Conservation (phyloP, 1,140 invertebrate genomes). For the Sesamia nonagrioides region DNA sequence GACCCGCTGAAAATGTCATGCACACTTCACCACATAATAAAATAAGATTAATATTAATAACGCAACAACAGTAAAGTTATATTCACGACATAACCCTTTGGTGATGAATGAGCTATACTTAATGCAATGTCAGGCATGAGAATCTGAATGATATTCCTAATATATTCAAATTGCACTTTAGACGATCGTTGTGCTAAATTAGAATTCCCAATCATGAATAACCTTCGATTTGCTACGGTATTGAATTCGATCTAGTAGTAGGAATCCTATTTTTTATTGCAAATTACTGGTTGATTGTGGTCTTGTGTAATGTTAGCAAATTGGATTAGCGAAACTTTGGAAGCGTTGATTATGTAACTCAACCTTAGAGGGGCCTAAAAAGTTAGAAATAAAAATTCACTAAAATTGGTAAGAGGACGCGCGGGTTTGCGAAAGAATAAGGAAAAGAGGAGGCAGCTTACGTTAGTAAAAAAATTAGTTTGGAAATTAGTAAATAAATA, state of each 20-base stretch:
- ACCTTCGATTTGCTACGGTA: slow-evolving; percentile 31
- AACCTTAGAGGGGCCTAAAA: no score
- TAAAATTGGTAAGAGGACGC: no score
- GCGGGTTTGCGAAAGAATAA: no score
- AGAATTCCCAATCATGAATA: slow-evolving; percentile 5
- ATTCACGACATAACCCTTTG: slow-evolving; percentile 5
- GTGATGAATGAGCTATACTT: slow-evolving; percentile 25
- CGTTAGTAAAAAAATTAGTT: no score
- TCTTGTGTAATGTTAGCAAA: not conserved
- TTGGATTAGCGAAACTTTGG: not conserved
- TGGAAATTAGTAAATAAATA: no score
- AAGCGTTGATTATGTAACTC: no score
- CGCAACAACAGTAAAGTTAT: slow-evolving; percentile 34
- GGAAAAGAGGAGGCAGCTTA: no score
- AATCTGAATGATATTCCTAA: slow-evolving; percentile 7
- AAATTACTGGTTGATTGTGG: not conserved
- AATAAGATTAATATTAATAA: slow-evolving; percentile 30
- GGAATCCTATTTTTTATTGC: slow-evolving; percentile 24
- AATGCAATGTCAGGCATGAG: slow-evolving; percentile 22
- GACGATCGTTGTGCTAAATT: slow-evolving; percentile 14
- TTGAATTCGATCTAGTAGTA: slow-evolving; percentile 9
- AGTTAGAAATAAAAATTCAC: no score
- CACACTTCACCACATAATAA: not conserved
- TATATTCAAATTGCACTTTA: slow-evolving; percentile 26
- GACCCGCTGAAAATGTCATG: not conserved